These are phyloP conservation scores for Cathartes aura DNA, from an alignment of 2,113 vertebrate genomes.

Conservation along the genomic window DNA sequence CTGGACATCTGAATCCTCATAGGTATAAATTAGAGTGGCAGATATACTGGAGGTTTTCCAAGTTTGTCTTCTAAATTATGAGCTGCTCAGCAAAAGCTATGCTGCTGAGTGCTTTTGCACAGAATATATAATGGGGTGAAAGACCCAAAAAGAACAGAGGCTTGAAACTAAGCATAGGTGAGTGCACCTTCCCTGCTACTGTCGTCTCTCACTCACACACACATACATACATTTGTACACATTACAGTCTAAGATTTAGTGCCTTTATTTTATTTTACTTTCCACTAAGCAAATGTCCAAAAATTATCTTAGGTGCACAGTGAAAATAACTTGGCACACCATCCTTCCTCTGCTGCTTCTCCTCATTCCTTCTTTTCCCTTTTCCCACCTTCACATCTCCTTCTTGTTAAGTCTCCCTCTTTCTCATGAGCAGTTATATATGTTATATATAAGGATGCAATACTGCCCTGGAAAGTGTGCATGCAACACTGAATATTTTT, in stretches of 20 bases:
- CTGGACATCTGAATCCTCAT: constrained; percentile 44
- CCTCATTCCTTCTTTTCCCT: not conserved
- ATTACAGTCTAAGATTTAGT: not conserved
- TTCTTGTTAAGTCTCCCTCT: not conserved
- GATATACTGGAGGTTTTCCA: constrained; percentile 47
- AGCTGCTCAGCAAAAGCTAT: not conserved
- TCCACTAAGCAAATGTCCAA: not conserved
- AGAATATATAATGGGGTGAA: not conserved
- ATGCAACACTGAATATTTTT: not conserved
- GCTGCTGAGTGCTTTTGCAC: not conserved
- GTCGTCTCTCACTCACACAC: not conserved
- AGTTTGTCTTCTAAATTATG: constrained; percentile 43
- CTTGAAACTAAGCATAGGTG: not conserved
- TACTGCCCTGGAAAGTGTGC: not conserved
- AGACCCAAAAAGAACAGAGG: not conserved
- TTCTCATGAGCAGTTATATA: not conserved
- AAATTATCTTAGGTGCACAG: not conserved
- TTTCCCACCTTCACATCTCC: not conserved
- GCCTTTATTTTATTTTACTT: not conserved
- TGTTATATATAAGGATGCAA: not conserved
- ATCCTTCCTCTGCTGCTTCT: not conserved
- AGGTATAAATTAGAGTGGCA: constrained; percentile 68
- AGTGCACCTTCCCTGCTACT: not conserved
- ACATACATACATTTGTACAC: not conserved
- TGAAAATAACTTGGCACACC: not conserved